A percentile compares a stretch with the other conserved stretches of the same genome.
phyloP scores from a whole-genome alignment of 2,797 vertebrate genomes.

The Ptychadena robeensis region DNA sequence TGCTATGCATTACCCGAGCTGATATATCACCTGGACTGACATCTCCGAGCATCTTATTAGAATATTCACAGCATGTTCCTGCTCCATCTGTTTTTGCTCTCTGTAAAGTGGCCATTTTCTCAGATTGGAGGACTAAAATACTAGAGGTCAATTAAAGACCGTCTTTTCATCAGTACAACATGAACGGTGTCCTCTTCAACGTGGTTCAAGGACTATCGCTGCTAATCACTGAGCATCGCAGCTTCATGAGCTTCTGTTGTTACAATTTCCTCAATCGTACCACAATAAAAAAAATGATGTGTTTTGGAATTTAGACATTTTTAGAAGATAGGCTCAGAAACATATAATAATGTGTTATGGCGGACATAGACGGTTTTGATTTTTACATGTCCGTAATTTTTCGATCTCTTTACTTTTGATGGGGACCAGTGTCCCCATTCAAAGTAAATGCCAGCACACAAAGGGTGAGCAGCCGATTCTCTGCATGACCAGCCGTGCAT shows the following conservation, averaged over 20 bases:
- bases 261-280: background rate
- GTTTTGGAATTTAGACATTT: background rate
- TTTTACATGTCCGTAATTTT: too few species aligned
- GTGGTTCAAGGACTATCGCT: background rate
- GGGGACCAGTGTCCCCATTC: too few species aligned
- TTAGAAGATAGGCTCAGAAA: background rate
- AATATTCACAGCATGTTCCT: constrained; percentile 35
- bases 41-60: constrained; percentile 4
- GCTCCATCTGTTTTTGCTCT: constrained; percentile 26
- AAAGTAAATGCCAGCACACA: too few species aligned
- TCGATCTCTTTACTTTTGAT: too few species aligned
- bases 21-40: constrained; percentile 22
- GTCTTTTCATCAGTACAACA: background rate
- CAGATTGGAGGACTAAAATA: background rate
- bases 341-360: too few species aligned
- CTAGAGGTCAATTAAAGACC: constrained; percentile 17
- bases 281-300: background rate
- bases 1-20: constrained; percentile 20
- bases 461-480: too few species aligned
- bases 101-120: background rate
- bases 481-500: too few species aligned
- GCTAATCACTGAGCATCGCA: background rate
- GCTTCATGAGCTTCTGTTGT: background rate
- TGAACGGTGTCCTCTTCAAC: background rate
- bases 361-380: too few species aligned